Base-by-base conservation (phyloP, 1,140 invertebrate genomes). In the Cotesia vestalis region DNA sequence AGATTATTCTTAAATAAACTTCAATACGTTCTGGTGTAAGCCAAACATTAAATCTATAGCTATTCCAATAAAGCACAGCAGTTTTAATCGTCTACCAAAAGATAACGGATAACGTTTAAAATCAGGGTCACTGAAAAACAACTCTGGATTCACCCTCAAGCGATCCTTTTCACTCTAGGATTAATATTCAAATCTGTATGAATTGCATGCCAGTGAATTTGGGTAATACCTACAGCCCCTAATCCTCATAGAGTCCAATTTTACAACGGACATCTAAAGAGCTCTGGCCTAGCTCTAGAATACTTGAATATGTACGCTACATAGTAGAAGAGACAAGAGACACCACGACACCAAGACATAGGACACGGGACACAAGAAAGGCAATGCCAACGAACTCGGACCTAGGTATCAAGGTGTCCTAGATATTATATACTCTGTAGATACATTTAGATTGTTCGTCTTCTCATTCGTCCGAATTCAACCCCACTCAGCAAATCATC, bases 141-240 rank as follows among this genome's bases (percentile, higher is more conserved):
- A 75, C 74, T 76, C 63, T 72, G 62, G 59, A 69, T 69, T 79
- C 79, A 79, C 80, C 79, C 78, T 34, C 60, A 72, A 73, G 76
- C 77, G 71, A 73, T 78, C 78, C 76, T 68, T 67, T 38, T 38
- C 66, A 66, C 68, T 73, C 79, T 74, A 73, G 76, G 83, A 84
- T 84, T 84, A 83, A 84, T 83, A 84, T 84, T 84, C 83, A 83
- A 84, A 84, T 84, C 81, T 76, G 78, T 79, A 79, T 77, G 71
- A 79, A 78, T 69, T 61, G 59, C 66, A 71, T 74, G 66, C 73
- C 59, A 36, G 52, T n/a, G 66, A 14, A 55, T 55, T 55, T 3
- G 12, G 53, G 14, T 20, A 20, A 17, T 11, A 20, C 27, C 20
- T 20, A n/a, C 8, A 8, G 3, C 59, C 68, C 60, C 27, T 71